Conservation (phyloP, 1,140 invertebrate genomes). For the Eueides isabella region DNA sequence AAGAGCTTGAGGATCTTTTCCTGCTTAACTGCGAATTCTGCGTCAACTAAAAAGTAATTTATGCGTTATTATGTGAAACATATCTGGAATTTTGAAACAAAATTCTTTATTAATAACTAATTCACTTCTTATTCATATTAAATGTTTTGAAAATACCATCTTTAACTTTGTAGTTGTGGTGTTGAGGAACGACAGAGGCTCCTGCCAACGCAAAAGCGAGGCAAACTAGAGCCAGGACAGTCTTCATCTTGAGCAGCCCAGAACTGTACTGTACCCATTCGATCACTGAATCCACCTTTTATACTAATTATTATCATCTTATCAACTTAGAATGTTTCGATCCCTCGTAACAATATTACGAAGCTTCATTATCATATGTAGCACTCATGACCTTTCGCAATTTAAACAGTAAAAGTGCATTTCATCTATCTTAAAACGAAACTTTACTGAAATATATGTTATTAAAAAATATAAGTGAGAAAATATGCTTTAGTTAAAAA, state of each 20-base stretch:
- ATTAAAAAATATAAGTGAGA: background rate
- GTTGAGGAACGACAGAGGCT: conserved; percentile 43
- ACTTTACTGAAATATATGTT: background rate
- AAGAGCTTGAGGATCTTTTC: conserved; percentile 64
- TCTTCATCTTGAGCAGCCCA: conserved; percentile 57
- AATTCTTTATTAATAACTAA: background rate
- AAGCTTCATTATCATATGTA: conserved; percentile 27
- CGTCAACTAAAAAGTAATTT: conserved; percentile 46
- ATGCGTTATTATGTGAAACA: background rate
- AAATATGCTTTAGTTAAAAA: no score
- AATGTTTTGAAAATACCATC: conserved; percentile 45
- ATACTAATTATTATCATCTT: conserved; percentile 43
- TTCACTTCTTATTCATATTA: background rate
- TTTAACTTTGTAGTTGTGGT: conserved; percentile 46
- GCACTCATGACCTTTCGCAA: conserved; percentile 26
- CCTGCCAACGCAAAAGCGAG: conserved; percentile 55
- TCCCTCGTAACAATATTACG: conserved; percentile 35
- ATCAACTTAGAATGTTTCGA: conserved; percentile 24
- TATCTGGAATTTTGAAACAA: background rate
- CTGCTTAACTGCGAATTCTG: conserved; percentile 51
- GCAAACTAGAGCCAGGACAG: conserved; percentile 59
- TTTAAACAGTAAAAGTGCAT: background rate
- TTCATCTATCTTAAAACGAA: background rate
- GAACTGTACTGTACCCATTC: conserved; percentile 55
- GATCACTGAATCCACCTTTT: conserved; percentile 35